Percentiles rank a stretch among this genome's conserved stretches.
These are phyloP conservation scores for Siniperca scherzeri DNA, from an alignment of 2,797 vertebrate species.

Conservation along the genomic window DNA sequence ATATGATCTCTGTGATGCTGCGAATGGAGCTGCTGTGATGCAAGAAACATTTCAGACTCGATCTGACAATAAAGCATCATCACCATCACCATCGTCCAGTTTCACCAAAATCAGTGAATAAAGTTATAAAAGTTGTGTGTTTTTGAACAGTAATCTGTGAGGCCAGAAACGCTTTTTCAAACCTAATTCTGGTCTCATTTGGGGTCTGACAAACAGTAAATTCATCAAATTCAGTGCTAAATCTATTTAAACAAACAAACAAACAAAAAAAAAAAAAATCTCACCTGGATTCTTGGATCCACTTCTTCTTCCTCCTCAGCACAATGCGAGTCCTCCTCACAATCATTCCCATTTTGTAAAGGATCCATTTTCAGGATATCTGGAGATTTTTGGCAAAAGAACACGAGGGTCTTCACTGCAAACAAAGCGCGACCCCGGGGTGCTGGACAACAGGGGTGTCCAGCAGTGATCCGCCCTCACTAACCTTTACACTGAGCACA, in stretches of 20 bases:
- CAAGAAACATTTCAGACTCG: too few species aligned
- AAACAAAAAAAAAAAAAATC: neutral
- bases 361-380: slow-evolving; percentile 79
- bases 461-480: slow-evolving; percentile 35
- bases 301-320: slow-evolving; percentile 87
- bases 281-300: slow-evolving; percentile 96
- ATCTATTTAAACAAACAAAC: neutral
- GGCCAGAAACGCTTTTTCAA: too few species aligned
- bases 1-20: too few species aligned
- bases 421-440: slow-evolving; percentile 57
- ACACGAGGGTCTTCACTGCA: slow-evolving; percentile 22
- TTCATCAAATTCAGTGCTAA: too few species aligned
- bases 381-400: neutral
- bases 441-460: slow-evolving; percentile 39
- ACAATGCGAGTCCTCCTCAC: slow-evolving; percentile 80
- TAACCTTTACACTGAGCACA: slow-evolving; percentile 25
- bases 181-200: too few species aligned
- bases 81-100: too few species aligned
- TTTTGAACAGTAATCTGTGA: too few species aligned
- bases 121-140: too few species aligned
- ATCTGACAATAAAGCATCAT: too few species aligned
- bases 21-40: too few species aligned
- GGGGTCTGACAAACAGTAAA: too few species aligned
- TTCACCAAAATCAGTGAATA: too few species aligned
- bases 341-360: slow-evolving; percentile 70